Base-by-base conservation (phyloP, 2,888 invertebrate genomes). In the Noctua pronuba region DNA sequence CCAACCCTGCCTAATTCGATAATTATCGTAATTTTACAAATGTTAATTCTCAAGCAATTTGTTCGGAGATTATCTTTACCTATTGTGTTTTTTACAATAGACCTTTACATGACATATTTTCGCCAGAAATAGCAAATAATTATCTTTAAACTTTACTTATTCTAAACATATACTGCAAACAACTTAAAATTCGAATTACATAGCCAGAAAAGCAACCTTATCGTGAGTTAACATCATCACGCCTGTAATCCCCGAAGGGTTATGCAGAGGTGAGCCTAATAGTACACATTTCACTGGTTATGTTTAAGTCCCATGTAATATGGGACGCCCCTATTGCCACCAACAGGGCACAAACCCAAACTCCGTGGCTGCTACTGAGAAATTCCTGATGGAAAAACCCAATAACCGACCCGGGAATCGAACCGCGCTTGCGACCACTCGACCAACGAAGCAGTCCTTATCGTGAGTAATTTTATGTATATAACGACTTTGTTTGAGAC, bases 31-130 rank as follows among this genome's bases (percentile, higher is more conserved):
- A 64, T 80, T 66, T 13, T 21, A 52, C 24, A 69, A 65, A 68
- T 52, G 66, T 55, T 60, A 52, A 21, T 83, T 64, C 77, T 72
- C 77, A 68, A 76, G 77, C 71, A 76, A 81, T 82, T 82, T 76
- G 38, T 76, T 31, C 41, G 35, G 46, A 64, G 44, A 38, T 52
- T 64, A 77, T 68, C 49, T 82, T 46, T 49, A 16, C 6, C 55
- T 64, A 69, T 77, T 81, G 49, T 77, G 35, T 41, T 80, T 66
- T 46, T 64, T 67, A 71, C 52, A 70, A 55, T 70, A 67, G 16
- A 35, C 44, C 21, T 52, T 66, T 62, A 46, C 18, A 41, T 46
- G 38, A 18, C 35, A 35, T 46, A 49, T 52, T 66, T 52, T 73
- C 11, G 31, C 35, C 28, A 28, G 18, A 65, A 65, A 69, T 35